Base-by-base conservation (phyloP, 2,797 vertebrate genomes). In the Enteromius treurensis region DNA sequence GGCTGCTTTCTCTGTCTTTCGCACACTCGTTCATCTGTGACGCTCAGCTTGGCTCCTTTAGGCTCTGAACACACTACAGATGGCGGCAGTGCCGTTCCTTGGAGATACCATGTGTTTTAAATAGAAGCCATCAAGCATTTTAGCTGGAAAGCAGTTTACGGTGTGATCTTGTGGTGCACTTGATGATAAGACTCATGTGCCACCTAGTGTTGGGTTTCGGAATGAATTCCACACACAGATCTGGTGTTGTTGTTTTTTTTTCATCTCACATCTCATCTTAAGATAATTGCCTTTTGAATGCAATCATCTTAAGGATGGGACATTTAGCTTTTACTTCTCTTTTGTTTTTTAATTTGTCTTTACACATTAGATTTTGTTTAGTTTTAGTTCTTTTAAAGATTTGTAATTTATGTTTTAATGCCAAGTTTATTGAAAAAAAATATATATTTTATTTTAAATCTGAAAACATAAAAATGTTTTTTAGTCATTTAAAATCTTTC, bases 171-270 rank as follows among this genome's bases (percentile, higher is more conserved):
- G 21, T 34, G 10, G 76, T 34, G 23, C 3, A 15, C 14, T 70
- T 45, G 21, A 21, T 64, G 9, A 26, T 86, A 62, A 82, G 45
- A 45, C 26, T 19, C 26, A 85, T 86, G 0, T 83, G 90, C 92
- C 93, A 88, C 87, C 92, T 87, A 90, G 90, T 91, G 94, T 89
- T 85, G 32, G 73, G 6, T 85, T 3, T 5, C 60, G 73, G 82
- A 88, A 89, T 42, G 55, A 4, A 19, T 32, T 73, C 7, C 4
- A 45, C 74, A 32, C 74, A 19, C 55, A 75, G 19, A 21, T 49
- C 11, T 47, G 10, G 3, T 26, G 26, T 26, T 26, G 26, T 26
- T 26, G 26, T 26, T 4, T 70, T 70, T 23, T 32, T 79, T 55
- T 51, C 8, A 78, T 14, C 45, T 15, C 1, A 5, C 0, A 42